These are phyloP conservation scores for Hepsetus odoe DNA, from an alignment of 2,113 vertebrate species.

Conservation along the genomic window DNA sequence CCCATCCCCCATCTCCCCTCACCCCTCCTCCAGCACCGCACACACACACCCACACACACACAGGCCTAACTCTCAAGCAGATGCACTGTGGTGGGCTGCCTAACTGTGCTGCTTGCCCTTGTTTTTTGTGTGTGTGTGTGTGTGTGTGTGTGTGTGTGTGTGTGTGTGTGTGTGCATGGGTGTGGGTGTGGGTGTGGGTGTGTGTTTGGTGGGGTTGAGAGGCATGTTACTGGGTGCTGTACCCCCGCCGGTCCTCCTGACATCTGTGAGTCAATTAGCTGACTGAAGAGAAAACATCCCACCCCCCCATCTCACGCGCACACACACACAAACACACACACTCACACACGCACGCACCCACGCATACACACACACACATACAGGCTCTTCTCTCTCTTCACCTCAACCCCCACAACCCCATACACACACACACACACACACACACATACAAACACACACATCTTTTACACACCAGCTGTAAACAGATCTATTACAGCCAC, in stretches of 20 bases:
- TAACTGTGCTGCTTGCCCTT: slow-evolving; percentile 32
- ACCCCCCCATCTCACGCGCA: background rate
- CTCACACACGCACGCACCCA: too few relatives aligned
- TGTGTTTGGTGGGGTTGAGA: slow-evolving; percentile 31
- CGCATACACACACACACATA: background rate
- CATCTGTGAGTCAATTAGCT: slow-evolving; percentile 81
- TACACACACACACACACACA: too few relatives aligned
- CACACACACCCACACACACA: slow-evolving; percentile 44
- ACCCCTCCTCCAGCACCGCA: slow-evolving; percentile 69
- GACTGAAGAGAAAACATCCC: slow-evolving; percentile 74
- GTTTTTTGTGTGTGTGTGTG: slow-evolving; percentile 23
- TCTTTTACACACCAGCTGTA: slow-evolving; percentile 35
- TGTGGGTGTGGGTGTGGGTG: slow-evolving; percentile 16
- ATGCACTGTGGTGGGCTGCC: slow-evolving; percentile 13
- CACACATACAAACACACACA: slow-evolving; percentile 12
- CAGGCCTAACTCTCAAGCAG: slow-evolving; percentile 33
- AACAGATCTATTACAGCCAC: slow-evolving; percentile 55
- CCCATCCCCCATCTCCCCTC: slow-evolving; percentile 72
- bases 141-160: slow-evolving; percentile 35
- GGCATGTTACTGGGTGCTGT: slow-evolving; percentile 62
- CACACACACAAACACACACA: too few relatives aligned
- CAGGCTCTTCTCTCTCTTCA: slow-evolving; percentile 62
- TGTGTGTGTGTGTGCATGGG: slow-evolving; percentile 35
- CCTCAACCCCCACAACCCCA: too few relatives aligned
- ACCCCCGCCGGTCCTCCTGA: slow-evolving; percentile 67